These are phyloP conservation scores for Sebastes nivosus DNA, from an alignment of 2,797 vertebrate genomes.

Conservation along the genomic window DNA sequence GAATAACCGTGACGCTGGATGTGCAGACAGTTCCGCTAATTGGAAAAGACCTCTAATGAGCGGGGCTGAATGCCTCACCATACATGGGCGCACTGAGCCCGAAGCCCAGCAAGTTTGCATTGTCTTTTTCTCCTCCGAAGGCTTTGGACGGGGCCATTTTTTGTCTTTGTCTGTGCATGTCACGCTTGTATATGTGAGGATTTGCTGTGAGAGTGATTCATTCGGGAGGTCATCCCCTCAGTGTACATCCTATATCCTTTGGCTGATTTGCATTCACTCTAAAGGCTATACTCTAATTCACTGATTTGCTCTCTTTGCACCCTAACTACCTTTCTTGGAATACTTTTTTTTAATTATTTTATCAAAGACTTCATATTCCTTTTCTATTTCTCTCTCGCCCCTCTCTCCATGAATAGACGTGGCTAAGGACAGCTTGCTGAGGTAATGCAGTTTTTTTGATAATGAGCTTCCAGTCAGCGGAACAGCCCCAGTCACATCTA, in stretches of 20 bases:
- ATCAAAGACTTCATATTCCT: slow-evolving; percentile 36
- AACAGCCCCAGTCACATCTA: slow-evolving; percentile 55
- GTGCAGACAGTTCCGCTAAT: slow-evolving; percentile 49
- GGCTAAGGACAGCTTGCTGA: slow-evolving; percentile 42
- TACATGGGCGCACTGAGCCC: slow-evolving; percentile 33
- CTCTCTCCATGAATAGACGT: neutral
- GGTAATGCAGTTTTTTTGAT: slow-evolving; percentile 44
- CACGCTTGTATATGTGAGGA: slow-evolving; percentile 20
- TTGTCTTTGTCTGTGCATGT: slow-evolving; percentile 29
- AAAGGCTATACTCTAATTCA: slow-evolving; percentile 39
- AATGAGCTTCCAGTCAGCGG: slow-evolving; percentile 52
- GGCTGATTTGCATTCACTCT: slow-evolving; percentile 59
- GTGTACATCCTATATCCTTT: slow-evolving; percentile 36
- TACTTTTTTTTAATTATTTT: neutral
- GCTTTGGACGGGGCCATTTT: slow-evolving; percentile 29
- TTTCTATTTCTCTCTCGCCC: slow-evolving; percentile 5
- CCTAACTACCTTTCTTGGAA: slow-evolving; percentile 39
- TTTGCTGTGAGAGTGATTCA: slow-evolving; percentile 28
- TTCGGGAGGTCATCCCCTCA: slow-evolving; percentile 49
- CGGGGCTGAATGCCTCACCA: slow-evolving; percentile 47
- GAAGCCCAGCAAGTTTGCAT: slow-evolving; percentile 41
- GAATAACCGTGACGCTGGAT: slow-evolving; percentile 45
- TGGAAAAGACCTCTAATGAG: slow-evolving; percentile 66
- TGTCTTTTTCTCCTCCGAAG: slow-evolving; percentile 40
- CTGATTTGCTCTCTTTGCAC: slow-evolving; percentile 37